Base-by-base conservation (phyloP, 2,888 invertebrate species). In the Spodoptera picta region DNA sequence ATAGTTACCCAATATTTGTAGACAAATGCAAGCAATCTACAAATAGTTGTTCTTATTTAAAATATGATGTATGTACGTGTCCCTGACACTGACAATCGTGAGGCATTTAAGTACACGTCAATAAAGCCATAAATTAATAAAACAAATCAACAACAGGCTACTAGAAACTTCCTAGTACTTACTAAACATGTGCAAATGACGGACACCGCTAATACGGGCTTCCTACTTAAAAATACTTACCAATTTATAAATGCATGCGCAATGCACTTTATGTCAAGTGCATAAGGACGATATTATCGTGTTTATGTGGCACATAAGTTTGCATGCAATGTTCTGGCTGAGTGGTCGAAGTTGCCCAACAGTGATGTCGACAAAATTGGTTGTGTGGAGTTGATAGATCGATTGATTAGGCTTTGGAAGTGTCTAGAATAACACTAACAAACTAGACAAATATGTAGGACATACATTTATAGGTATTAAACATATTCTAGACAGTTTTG, bases 291-390 rank as follows among this genome's bases (percentile, higher is more conserved):
- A 23, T 46, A 7, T 42, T 59, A 7, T 1, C 4, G 9, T 69
- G 11, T 19, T 10, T 19, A 2, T 14, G 42, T 11, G 24, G 24
- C 11, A 11, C 43, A 31, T 55, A 50, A 41, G 4, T 52, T 62
- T 36, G 67, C 48, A 14, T 24, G 51, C 45, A 67, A 69, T 48
- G 61, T 75, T 73, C 51, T 65, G 75, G 68, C 55, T 62, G 61
- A 76, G 56, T 54, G 61, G 49, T 36, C 23, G 59, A 72, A 65
- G 24, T 76, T 75, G 56, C 70, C 7, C 53, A 71, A 76, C 50
- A 54, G 46, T 65, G 50, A 48, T 54, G 70, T 52, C 75, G 63
- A 70, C 75, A 66, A 64, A 64, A 55, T 49, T 72, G 62, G 62
- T 68, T 68, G 63, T 63, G 57, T 73, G 61, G 43, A 54, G 58